Base-by-base conservation (phyloP, 2,797 vertebrate species). In the Sorex maritimensis region DNA sequence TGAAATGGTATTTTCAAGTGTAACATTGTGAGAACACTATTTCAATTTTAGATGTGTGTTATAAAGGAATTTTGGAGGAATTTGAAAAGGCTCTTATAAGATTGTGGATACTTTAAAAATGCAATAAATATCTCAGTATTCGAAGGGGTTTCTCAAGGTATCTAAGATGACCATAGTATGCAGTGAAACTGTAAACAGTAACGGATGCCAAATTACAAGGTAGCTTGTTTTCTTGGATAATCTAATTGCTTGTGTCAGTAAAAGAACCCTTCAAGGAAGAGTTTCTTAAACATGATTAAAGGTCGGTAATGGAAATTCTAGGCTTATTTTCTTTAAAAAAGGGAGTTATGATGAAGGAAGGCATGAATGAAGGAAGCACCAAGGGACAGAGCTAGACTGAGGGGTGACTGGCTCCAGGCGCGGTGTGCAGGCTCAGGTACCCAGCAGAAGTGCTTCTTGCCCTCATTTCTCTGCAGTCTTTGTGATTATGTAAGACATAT, bases 81-180 rank as follows among this genome's bases (percentile, higher is more conserved):
- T 41, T 93, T 68, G 44, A 96, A 95, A 69, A 72, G 28, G 55
- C 34, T 86, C 83, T 58, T 52, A 94, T 85, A 81, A 93, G 92
- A 72, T 34, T 92, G 83, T 80, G 86, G 95, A 67, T 97, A 78
- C 91, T 95, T 95, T 75, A 68, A 97, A 97, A 97, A 96, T 96
- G 97, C 98, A 98, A 97, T 98, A 98, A 98, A 96, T 94, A 96
- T 96, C 97, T 98, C 98, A 97, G 97, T 98, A 97, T 98, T 97
- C 96, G 95, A 97, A 98, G 98, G 97, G 96, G 97, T 97, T 97
- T 97, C 94, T 96, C 97, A 87, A 96, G 95, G 95, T 95, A 95
- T 97, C 91, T 97, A 84, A 87, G 81, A 90, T 92, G 94, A 81
- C 93, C 91, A 3, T 30, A 91, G 69, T 94, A 41, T 28, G 6